A percentile compares a stretch with the other conserved stretches of the same genome.
Conservation (phyloP, 2,888 invertebrate species). For the Megamerina dolium region DNA sequence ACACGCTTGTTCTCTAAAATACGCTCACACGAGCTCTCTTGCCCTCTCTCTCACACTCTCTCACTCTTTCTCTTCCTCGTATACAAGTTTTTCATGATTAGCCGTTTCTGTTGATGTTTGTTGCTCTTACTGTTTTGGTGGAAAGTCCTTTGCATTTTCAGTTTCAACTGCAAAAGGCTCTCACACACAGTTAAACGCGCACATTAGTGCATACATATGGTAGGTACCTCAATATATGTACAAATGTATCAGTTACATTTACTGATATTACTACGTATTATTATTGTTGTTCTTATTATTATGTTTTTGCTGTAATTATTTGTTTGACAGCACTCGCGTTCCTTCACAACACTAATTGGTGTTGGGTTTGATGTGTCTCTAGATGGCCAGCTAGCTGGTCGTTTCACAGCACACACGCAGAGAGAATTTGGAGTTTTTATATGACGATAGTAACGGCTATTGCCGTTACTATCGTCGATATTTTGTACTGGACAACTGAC, state of each 20-base stretch:
- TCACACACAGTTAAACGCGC: conserved; percentile 23
- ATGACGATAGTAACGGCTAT: no score
- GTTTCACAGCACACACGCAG: no score
- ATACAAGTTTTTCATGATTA: background rate
- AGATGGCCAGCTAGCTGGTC: no score
- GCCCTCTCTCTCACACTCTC: background rate
- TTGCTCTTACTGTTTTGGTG: conserved; percentile 19
- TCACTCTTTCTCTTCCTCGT: conserved; percentile 9
- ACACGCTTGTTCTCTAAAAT: background rate
- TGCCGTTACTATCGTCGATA: conserved; percentile 6
- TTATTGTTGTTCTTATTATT: conserved; percentile 14
- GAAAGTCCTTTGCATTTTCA: conserved; percentile 19
- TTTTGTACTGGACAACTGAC: conserved; percentile 16
- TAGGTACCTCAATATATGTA: no score
- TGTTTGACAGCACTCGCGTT: conserved; percentile 43
- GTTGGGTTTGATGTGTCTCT: conserved; percentile 39
- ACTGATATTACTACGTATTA: conserved; percentile 3
- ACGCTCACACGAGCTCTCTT: conserved; percentile 2
- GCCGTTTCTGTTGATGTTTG: conserved; percentile 15
- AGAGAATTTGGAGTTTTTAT: no score
- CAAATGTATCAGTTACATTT: conserved; percentile 28
- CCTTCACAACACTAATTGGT: conserved; percentile 45
- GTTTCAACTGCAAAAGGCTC: no score
- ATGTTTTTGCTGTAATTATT: no score
- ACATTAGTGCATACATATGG: no score